These are phyloP conservation scores for Artibeus lituratus DNA, from an alignment of 2,797 vertebrate species.

Conservation along the genomic window DNA sequence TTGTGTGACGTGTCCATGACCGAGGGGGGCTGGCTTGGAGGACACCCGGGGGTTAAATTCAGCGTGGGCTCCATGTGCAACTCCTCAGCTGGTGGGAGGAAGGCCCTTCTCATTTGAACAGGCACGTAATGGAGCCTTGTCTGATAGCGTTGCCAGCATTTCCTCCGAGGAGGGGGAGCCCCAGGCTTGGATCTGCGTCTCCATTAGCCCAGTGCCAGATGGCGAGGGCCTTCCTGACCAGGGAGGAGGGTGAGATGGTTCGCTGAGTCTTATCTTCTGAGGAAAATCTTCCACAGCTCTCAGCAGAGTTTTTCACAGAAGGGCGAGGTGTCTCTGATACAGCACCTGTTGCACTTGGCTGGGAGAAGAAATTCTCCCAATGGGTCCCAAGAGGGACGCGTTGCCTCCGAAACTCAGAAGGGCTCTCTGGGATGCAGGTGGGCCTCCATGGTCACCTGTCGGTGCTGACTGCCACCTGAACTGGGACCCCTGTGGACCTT, in stretches of 20 bases:
- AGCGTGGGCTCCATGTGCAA: not conserved
- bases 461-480: too few relatives aligned
- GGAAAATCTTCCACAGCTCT: not conserved
- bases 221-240: accelerated
- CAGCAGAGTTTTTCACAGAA: not conserved
- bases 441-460: not conserved
- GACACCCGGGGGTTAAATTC: too few relatives aligned
- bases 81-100: not conserved
- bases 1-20: not conserved
- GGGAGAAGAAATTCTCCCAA: not conserved
- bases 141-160: not conserved
- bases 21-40: too few relatives aligned
- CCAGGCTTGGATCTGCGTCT: not conserved
- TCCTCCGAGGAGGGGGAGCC: not conserved
- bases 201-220: accelerated
- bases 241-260: not conserved
- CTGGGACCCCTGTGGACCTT: not conserved
- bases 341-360: not conserved
- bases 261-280: not conserved
- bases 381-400: not conserved
- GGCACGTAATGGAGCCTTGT: not conserved
- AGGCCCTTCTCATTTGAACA: not conserved
- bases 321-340: not conserved
- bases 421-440: not conserved
- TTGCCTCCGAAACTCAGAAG: not conserved